Evolutionary conservation across 2,113 vertebrate genomes (phyloP).

Genomic region (Serinus canaria): DNA sequence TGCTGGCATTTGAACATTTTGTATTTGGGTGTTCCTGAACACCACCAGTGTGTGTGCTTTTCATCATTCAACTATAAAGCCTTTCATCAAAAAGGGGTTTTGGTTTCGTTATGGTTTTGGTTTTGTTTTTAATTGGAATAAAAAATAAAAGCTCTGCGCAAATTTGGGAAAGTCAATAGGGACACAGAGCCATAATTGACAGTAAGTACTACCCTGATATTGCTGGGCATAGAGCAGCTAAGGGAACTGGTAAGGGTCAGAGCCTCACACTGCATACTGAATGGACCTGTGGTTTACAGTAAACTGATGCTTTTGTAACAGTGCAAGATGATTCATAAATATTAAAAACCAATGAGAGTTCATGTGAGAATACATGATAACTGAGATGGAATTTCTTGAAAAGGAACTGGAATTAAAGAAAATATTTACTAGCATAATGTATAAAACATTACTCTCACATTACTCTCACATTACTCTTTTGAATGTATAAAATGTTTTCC

Average conservation of each 20-base stretch:
- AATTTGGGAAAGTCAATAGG: neutral
- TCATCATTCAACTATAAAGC: neutral
- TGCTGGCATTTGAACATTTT: neutral
- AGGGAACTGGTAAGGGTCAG: neutral
- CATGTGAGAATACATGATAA: slow-evolving; percentile 31
- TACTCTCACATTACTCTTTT: neutral
- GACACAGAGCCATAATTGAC: neutral
- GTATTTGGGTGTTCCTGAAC: neutral
- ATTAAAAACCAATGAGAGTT: neutral
- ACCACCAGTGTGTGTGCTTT: neutral
- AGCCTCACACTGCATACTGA: neutral
- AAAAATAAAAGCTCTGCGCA: neutral
- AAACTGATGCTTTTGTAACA: neutral
- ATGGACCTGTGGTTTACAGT: neutral
- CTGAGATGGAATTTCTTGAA: neutral
- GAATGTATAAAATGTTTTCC: slow-evolving; percentile 5
- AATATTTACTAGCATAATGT: slow-evolving; percentile 25
- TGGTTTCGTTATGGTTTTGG: neutral
- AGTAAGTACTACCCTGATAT: neutral
- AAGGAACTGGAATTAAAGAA: slow-evolving; percentile 30
- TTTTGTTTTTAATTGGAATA: neutral
- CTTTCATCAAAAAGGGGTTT: neutral
- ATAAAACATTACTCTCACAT: slow-evolving; percentile 13
- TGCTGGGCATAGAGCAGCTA: neutral
- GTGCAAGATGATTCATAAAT: neutral